Evolutionary conservation across 2,797 vertebrate genomes (phyloP).

Genomic region (Oryzias sinensis): DNA sequence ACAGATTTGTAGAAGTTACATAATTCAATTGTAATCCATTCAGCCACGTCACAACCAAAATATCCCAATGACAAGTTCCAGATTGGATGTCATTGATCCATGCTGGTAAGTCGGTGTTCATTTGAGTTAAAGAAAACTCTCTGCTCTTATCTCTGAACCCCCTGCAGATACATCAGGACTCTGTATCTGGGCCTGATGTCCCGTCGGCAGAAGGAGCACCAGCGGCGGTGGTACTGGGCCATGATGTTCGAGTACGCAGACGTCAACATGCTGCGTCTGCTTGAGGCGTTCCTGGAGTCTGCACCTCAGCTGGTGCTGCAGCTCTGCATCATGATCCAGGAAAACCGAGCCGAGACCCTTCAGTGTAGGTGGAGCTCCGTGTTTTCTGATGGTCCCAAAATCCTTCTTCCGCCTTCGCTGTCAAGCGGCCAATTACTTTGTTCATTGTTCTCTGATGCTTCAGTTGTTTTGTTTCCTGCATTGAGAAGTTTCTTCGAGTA

Average conservation of each 20-base stretch:
- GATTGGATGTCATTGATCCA: not conserved
- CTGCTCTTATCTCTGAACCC: constrained; percentile 2
- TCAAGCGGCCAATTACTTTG: too few species aligned
- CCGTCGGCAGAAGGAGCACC: constrained; percentile 92
- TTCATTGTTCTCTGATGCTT: constrained; percentile 9
- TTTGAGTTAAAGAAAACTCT: not conserved
- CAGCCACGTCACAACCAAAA: not conserved
- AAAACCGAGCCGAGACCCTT: constrained; percentile 95
- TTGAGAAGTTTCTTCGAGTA: constrained; percentile 23
- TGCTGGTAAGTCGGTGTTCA: not conserved
- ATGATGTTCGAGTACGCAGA: constrained; percentile 99
- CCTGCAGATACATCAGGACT: constrained; percentile 91
- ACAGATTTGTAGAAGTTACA: not conserved
- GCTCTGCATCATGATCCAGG: constrained; percentile 99
- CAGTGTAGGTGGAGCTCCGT: constrained; percentile 86
- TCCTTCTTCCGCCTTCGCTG: too few species aligned
- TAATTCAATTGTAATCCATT: not conserved
- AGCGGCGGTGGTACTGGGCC: constrained; percentile 98
- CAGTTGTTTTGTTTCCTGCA: constrained; percentile 14
- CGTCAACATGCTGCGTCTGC: constrained; percentile 97
- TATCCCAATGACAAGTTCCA: not conserved
- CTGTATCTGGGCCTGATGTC: constrained; percentile 98
- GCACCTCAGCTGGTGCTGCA: constrained; percentile 99
- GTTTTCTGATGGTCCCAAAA: not conserved
- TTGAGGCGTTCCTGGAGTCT: constrained; percentile 97